Base-by-base conservation (phyloP, 2,113 vertebrate genomes). In the Beaufortia kweichowensis region DNA sequence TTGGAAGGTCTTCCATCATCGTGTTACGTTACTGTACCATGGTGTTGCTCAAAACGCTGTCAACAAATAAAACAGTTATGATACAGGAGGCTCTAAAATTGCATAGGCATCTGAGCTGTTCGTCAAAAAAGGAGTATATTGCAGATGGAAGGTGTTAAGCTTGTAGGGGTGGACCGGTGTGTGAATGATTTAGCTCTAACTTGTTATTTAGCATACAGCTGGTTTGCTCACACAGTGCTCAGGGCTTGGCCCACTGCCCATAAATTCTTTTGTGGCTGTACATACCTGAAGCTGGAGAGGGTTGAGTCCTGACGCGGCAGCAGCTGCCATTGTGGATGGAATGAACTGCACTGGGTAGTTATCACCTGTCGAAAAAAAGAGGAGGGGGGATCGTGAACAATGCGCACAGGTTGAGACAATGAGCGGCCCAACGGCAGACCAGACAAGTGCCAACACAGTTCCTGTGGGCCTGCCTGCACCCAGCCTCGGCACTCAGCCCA, bases 331-430 rank as follows among this genome's bases (percentile, higher is more conserved):
- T 93, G 97, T 96, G 89, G 97, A 99, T 89, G 97, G 96, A 96
- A 99, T 98, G 95, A 99, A 98, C 96, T 99, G 97, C 94, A 99
- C 96, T 10, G 97, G 97, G 93, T 98, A 99, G 96, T 98, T 99
- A 95, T 99, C 97, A 97, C 97, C 97, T 99, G 96, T 96, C 91
- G 89, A 87, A 80, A 79, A 82, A 91, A 78, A n/a, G 31, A 57
- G 84, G 84, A 68, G 57, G 69, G 17, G 75, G 70, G 70, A 50
- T 60, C 15, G 80, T 93, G 90, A 94, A 98, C 95, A 99, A 98
- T 98, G 92, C 91, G 63, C 85, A 91, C 96, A 98, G 94, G 96
- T 97, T 98, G 91, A 98, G 96, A 98, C 96, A 98, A 96, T 97
- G 93, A 94, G 87, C 90, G 76, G 89, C 91, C 92, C 89, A 93